Evolutionary conservation across 2,797 vertebrate genomes (phyloP), one percentile per base, ranked within the genome.

Genomic region (Amphiprion clarkii): DNA sequence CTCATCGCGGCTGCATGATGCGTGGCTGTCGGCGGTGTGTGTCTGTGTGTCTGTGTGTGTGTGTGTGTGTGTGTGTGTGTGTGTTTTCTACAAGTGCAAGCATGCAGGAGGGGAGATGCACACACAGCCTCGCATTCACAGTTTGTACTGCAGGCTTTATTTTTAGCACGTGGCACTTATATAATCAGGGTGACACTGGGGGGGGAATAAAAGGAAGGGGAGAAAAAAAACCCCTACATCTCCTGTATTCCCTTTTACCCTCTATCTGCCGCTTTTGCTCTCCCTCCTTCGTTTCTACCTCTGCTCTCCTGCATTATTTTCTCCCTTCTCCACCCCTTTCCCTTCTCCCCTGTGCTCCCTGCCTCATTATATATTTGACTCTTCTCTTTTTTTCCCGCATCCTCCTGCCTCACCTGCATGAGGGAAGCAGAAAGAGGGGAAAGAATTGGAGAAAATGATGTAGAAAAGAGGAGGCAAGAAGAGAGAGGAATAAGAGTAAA

Each of bases 151-250:
- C 90, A 88, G 94, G 94, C 95, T 95, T 94, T 98, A 97, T 97
- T 98, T 97, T 98, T 98, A 97, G 96, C 95, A 85, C 53, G 75
- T 88, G 90, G 95, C 90, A 75, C 93, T 97, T 97, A 95, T 88
- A 76, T 96, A 97, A 96, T 95, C 93, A 95, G 94, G 93, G 93
- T 93, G 94, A 93, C 95, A 94, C 85, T 85, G 83, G 84, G 86
- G 93, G 93, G 84, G 88, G 89, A 92, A 89, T 87, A 91, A 91
- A 84, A 81, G 82, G 84, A 77, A 74, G 64, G 53, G 52, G 19
- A 80, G 72, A 56, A 68, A 87, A 88, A 56, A 68, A 87, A 88
- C 5, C 27, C 27, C 27, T 82, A 82, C 85, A 89, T 88, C 84
- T 89, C 79, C 78, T 76, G 78, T 76, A 31, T 85, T 85, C 90